Evolutionary conservation across 2,113 vertebrate genomes (phyloP).

Genomic region (Lepidothrix coronata): DNA sequence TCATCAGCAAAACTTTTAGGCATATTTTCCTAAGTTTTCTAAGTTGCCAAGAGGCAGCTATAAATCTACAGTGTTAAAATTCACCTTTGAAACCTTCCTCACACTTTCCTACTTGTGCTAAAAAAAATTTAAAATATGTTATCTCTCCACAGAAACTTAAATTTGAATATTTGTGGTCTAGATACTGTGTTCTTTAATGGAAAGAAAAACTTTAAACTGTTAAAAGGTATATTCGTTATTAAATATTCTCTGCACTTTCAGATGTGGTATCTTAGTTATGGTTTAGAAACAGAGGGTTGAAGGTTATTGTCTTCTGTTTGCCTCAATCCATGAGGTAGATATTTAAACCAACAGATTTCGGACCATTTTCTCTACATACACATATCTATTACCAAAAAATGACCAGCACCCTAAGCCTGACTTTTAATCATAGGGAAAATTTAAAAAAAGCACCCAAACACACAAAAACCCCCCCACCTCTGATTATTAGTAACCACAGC

Average conservation of each 20-base stretch:
- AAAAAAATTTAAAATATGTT: background rate
- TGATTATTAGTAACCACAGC: background rate
- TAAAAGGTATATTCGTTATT: background rate
- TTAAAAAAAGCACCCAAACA: background rate
- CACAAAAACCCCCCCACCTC: background rate
- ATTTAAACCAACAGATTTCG: background rate
- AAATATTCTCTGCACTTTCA: background rate
- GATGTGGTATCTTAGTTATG: background rate
- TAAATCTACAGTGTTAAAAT: background rate
- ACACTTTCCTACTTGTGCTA: background rate
- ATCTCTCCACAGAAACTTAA: background rate
- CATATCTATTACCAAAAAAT: background rate
- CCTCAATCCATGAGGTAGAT: background rate
- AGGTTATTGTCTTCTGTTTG: background rate
- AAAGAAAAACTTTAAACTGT: background rate
- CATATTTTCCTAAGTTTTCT: background rate
- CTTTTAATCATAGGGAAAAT: background rate
- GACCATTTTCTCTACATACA: background rate
- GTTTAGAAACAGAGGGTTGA: background rate
- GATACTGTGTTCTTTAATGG: background rate
- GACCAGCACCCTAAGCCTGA: background rate
- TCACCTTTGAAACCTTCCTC: background rate
- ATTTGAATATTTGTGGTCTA: background rate
- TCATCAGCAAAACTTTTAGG: background rate
- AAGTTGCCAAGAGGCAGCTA: background rate